phyloP scores from a whole-genome alignment of 2,888 invertebrate species.

The Chironomus tentans region DNA sequence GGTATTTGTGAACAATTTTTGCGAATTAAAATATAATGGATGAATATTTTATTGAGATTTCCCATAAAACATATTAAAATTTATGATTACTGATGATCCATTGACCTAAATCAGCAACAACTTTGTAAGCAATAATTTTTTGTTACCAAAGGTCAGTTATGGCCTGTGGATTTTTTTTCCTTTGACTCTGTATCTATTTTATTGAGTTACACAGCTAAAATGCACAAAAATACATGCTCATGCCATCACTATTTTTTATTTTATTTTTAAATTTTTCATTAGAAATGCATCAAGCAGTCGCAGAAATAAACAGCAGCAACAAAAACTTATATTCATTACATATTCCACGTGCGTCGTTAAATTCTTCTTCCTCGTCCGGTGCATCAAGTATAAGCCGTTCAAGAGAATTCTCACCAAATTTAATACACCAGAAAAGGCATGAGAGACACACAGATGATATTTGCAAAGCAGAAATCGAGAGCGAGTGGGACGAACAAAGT shows the following conservation, averaged over 20 bases:
- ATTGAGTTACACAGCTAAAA: neutral
- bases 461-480: neutral
- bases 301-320: neutral
- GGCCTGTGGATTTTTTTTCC: neutral
- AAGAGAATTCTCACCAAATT: neutral
- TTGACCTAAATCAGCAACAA: slow-evolving; percentile 6
- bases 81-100: slow-evolving; percentile 11
- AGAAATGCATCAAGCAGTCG: neutral
- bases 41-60: neutral
- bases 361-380: neutral
- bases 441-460: neutral
- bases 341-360: slow-evolving; percentile 2
- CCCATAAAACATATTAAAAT: neutral
- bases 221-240: neutral
- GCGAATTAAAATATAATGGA: too few relatives aligned
- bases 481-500: neutral
- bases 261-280: neutral
- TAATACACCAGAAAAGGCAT: neutral
- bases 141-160: slow-evolving; percentile 20
- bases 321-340: slow-evolving; percentile 6
- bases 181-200: neutral
- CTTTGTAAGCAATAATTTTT: neutral
- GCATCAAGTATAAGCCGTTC: slow-evolving; percentile 4
- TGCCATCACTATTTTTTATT: neutral
- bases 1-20: too few relatives aligned